A percentile compares a stretch with the other conserved stretches of the same genome.
Conservation (phyloP, 2,797 vertebrate species). For the Cuculus canorus region DNA sequence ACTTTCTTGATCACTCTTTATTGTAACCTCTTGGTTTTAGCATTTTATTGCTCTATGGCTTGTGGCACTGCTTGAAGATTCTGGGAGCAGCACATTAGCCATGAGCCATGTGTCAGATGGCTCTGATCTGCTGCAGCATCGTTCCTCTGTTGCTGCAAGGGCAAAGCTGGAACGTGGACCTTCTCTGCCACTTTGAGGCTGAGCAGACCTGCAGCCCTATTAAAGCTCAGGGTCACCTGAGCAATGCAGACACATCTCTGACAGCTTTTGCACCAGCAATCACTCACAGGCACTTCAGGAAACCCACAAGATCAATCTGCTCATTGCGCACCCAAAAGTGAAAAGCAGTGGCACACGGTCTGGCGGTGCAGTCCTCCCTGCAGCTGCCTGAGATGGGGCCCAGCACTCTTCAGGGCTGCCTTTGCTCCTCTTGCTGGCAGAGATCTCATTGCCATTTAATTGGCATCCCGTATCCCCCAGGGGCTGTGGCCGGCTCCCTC, state of each 20-base stretch:
- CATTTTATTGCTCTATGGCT: neutral
- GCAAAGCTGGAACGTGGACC: neutral
- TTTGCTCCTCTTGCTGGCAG: neutral
- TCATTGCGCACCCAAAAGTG: neutral
- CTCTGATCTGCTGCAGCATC: neutral
- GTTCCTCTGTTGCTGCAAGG: neutral
- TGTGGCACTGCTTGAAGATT: neutral
- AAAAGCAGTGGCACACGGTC: neutral
- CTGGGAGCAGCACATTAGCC: neutral
- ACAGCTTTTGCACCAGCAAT: neutral
- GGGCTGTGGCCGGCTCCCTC: rapidly evolving
- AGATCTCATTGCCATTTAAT: neutral
- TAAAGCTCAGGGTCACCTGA: neutral
- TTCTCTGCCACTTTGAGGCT: too few species aligned
- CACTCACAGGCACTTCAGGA: neutral
- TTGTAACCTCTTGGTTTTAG: neutral
- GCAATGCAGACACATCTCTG: neutral
- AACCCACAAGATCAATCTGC: rapidly evolving
- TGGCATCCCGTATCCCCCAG: rapidly evolving
- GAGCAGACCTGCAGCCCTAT: neutral
- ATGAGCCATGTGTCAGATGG: neutral
- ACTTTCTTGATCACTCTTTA: neutral
- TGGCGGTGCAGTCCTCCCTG: neutral
- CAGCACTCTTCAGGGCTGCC: neutral
- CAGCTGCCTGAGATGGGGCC: neutral